Evolutionary conservation across 2,797 vertebrate genomes (phyloP).

Genomic region (Babyrousa celebensis): DNA sequence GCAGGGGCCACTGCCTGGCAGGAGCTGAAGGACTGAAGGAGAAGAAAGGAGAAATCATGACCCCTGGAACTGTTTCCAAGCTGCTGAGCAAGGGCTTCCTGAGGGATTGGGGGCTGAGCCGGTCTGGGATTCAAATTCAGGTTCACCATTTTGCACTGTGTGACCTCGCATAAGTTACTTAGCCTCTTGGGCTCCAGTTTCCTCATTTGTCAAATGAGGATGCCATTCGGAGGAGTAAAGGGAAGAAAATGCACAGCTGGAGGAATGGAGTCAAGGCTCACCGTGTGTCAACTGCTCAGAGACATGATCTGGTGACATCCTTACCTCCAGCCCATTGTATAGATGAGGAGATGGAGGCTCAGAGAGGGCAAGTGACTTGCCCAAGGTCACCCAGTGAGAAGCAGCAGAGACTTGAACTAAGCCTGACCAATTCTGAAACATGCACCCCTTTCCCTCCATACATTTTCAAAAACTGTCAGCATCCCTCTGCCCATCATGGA

Average conservation of each 20-base stretch:
- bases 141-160: background rate
- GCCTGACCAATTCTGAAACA: background rate
- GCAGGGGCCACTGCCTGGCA: background rate
- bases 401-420: background rate
- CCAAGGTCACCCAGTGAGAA: background rate
- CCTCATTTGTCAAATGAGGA: background rate
- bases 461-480: background rate
- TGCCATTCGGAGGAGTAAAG: background rate
- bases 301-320: background rate
- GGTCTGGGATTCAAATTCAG: background rate
- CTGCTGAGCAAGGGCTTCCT: background rate
- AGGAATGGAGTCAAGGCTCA: background rate
- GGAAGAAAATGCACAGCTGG: background rate
- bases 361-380: background rate
- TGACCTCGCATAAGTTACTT: background rate
- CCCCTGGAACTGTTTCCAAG: conserved; percentile 23
- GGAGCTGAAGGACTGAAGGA: background rate
- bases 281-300: background rate
- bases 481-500: background rate
- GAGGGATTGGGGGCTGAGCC: background rate
- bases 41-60: background rate
- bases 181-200: conserved; percentile 11
- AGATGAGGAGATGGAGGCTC: background rate
- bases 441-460: background rate
- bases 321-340: background rate